These are phyloP conservation scores for Mythimna loreyi DNA, from an alignment of 2,888 invertebrate genomes.

Conservation along the genomic window DNA sequence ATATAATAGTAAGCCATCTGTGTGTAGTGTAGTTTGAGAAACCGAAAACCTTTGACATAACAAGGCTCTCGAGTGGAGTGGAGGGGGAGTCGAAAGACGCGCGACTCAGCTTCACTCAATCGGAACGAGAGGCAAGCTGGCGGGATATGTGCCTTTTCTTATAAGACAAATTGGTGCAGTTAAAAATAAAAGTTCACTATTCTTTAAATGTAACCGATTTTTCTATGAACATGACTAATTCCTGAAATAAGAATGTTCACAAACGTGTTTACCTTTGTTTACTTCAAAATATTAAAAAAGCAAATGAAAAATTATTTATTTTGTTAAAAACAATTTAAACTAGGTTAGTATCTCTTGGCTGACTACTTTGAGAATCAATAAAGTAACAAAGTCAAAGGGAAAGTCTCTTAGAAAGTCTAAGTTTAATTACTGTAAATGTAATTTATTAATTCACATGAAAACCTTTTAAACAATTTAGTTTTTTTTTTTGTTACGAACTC, in stretches of 20 bases:
- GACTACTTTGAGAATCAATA: too few relatives aligned
- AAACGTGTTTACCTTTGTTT: background rate
- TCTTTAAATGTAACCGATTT: constrained; percentile 2
- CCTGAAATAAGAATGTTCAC: background rate
- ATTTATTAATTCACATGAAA: too few relatives aligned
- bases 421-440: too few relatives aligned
- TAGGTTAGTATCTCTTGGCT: too few relatives aligned
- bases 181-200: constrained; percentile 5
- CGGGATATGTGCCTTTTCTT: constrained; percentile 23
- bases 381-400: too few relatives aligned
- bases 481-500: too few relatives aligned
- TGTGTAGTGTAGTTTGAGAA: constrained; percentile 28
- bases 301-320: too few relatives aligned
- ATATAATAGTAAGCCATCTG: constrained; percentile 12
- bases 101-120: constrained; percentile 31
- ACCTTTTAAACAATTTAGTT: too few relatives aligned
- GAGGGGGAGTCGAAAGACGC: constrained; percentile 5
- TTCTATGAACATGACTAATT: background rate
- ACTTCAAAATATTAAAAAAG: background rate
- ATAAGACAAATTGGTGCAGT: background rate
- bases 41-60: constrained; percentile 48
- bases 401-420: too few relatives aligned
- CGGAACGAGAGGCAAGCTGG: constrained; percentile 32
- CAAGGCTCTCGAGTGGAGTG: constrained; percentile 33
- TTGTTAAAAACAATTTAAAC: too few relatives aligned